These are phyloP conservation scores for Drosophila hydei DNA, from an alignment of 1,140 invertebrate species.

Conservation along the genomic window DNA sequence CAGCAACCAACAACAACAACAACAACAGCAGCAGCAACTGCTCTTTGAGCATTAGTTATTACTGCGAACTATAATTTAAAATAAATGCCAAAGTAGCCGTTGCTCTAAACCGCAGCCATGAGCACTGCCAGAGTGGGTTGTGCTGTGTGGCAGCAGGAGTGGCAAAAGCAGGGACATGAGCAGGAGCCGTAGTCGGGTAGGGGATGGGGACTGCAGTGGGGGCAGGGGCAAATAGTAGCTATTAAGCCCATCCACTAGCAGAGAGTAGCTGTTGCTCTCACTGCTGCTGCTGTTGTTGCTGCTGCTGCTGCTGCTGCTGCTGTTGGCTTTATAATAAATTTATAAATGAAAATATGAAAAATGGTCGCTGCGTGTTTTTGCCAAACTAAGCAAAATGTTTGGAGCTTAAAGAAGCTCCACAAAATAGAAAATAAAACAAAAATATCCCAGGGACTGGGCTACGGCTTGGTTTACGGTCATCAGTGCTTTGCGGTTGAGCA, in stretches of 20 bases:
- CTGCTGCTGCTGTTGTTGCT: slow-evolving; percentile 2
- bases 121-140: slow-evolving; percentile 25
- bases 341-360: slow-evolving; percentile 82
- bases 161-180: neutral
- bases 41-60: slow-evolving; percentile 73
- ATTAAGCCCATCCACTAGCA: slow-evolving; percentile 58
- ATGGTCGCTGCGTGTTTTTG: slow-evolving; percentile 80
- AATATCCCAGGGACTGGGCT: slow-evolving; percentile 8
- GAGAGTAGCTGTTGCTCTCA: slow-evolving; percentile 26
- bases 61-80: slow-evolving; percentile 79
- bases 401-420: slow-evolving; percentile 46
- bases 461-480: slow-evolving; percentile 45
- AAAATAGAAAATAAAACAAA: slow-evolving; percentile 6
- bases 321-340: slow-evolving; percentile 78
- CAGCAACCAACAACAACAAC: slow-evolving; percentile 17
- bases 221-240: slow-evolving; percentile 33
- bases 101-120: slow-evolving; percentile 66
- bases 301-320: slow-evolving; percentile 28
- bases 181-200: neutral
- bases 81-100: slow-evolving; percentile 79
- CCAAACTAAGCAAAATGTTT: slow-evolving; percentile 72
- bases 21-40: slow-evolving; percentile 12
- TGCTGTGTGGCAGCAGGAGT: slow-evolving; percentile 11
- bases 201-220: neutral
- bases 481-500: slow-evolving; percentile 54